Evolutionary conservation across 92 coral and sea anemone genomes (phyloP).

Genomic region (Muricea muricata): DNA sequence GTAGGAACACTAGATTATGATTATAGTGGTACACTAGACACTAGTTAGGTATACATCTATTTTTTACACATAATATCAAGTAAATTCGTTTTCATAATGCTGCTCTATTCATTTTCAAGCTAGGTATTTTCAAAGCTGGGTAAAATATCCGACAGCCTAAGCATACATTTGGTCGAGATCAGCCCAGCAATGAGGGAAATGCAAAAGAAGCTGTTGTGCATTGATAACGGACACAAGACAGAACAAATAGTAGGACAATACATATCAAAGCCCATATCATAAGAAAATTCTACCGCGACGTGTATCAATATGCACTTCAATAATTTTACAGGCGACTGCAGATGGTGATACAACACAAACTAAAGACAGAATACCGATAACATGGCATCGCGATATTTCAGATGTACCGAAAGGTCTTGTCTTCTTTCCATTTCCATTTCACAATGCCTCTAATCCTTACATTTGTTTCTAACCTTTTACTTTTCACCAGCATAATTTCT

Average conservation of each 20-base stretch:
- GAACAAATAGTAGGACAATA: neutral
- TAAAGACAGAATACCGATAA: conserved; percentile 7
- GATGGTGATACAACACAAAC: neutral
- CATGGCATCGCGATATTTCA: conserved; percentile 47
- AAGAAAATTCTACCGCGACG: no score
- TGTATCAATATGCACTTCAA: no score
- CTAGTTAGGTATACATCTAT: no score
- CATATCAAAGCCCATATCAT: no score
- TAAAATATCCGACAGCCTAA: conserved; percentile 65
- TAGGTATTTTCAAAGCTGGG: conserved; percentile 85
- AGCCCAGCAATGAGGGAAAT: conserved; percentile 85
- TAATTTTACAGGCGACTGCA: neutral
- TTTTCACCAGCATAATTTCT: neutral
- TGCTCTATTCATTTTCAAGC: no score
- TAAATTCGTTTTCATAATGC: no score
- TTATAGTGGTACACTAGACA: no score
- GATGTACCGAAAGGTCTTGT: conserved; percentile 73
- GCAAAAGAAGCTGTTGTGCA: conserved; percentile 71
- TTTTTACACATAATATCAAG: no score
- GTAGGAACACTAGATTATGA: conserved; percentile 48
- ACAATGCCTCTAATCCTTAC: neutral
- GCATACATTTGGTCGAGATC: conserved; percentile 82
- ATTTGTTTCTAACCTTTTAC: neutral
- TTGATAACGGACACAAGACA: no score
- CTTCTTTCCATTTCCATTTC: neutral